Conservation (phyloP, 2,113 vertebrate species). For the Odontophorus gujanensis region DNA sequence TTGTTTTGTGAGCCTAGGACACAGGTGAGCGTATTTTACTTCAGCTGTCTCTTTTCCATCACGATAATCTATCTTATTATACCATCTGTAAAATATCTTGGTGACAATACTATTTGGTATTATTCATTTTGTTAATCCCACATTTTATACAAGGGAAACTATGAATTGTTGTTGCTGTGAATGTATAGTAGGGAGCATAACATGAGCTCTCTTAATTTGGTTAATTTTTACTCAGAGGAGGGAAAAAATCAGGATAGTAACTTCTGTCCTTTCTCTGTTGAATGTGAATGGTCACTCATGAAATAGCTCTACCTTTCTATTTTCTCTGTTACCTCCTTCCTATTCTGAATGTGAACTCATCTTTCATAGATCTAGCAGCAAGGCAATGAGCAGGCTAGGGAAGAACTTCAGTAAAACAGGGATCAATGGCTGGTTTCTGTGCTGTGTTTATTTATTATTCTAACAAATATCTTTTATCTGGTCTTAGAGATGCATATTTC, state of each 20-base stretch:
- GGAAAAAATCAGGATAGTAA: not conserved
- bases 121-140: too few species aligned
- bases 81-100: too few species aligned
- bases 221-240: not conserved
- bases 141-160: not conserved
- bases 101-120: too few species aligned
- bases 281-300: not conserved
- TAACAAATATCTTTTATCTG: not conserved
- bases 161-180: not conserved
- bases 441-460: not conserved
- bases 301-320: not conserved
- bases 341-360: not conserved
- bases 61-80: too few species aligned
- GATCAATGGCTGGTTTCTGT: not conserved
- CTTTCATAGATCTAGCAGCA: not conserved
- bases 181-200: not conserved
- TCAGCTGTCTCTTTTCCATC: too few species aligned
- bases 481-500: not conserved
- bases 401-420: not conserved
- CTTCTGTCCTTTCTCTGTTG: not conserved
- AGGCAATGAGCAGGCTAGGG: not conserved
- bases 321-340: not conserved
- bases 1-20: too few species aligned
- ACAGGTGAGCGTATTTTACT: too few species aligned
- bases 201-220: not conserved